These are phyloP conservation scores for Triplophysa tibetana DNA, from an alignment of 2,113 vertebrate genomes.

Conservation along the genomic window DNA sequence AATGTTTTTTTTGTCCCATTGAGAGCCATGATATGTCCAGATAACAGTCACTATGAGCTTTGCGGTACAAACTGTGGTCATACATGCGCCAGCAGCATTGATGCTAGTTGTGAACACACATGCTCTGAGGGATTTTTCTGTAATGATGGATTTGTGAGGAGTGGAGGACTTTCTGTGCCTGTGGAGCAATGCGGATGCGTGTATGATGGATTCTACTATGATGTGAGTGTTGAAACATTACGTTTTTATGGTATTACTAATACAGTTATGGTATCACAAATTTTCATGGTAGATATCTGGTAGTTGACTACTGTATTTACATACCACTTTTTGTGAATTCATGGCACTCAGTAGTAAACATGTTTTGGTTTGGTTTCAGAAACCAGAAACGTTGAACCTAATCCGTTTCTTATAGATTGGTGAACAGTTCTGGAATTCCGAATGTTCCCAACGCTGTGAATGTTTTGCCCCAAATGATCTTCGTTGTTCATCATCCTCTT, in stretches of 20 bases:
- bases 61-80: slow-evolving; percentile 63
- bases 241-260: background rate
- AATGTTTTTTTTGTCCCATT: background rate
- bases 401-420: slow-evolving; percentile 52
- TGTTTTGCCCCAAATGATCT: slow-evolving; percentile 61
- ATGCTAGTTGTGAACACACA: slow-evolving; percentile 52
- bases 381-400: background rate
- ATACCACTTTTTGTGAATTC: background rate
- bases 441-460: slow-evolving; percentile 60
- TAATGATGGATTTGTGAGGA: slow-evolving; percentile 66
- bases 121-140: slow-evolving; percentile 75
- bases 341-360: slow-evolving; percentile 1
- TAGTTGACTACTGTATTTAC: too few species aligned
- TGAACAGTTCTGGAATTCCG: slow-evolving; percentile 61
- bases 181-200: slow-evolving; percentile 71
- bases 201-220: slow-evolving; percentile 66
- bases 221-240: slow-evolving; percentile 27
- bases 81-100: slow-evolving; percentile 60
- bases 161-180: slow-evolving; percentile 66
- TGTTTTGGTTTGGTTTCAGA: too few species aligned
- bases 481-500: slow-evolving; percentile 50
- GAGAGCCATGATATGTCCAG: slow-evolving; percentile 55
- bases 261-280: background rate
- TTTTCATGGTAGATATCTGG: too few species aligned
- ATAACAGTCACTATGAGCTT: slow-evolving; percentile 69